Conservation (phyloP, 2,797 vertebrate genomes). For the Lophius americanus region DNA sequence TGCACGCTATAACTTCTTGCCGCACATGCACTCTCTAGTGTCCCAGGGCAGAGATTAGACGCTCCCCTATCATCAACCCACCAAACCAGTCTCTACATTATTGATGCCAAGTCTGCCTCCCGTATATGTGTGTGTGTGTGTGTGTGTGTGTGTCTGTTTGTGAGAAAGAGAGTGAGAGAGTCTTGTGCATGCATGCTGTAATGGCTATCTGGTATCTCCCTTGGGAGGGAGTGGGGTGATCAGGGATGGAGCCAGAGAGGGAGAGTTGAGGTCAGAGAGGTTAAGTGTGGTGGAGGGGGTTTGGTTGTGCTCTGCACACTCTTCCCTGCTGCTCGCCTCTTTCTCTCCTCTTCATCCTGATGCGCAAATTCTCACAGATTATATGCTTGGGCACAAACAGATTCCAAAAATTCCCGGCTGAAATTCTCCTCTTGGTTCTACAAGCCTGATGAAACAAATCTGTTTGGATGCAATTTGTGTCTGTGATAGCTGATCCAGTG, state of each 20-base stretch:
- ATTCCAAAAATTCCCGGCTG: conserved; percentile 42
- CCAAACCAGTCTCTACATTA: conserved; percentile 79
- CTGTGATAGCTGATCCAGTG: conserved; percentile 57
- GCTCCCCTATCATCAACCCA: conserved; percentile 70
- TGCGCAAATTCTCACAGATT: conserved; percentile 28
- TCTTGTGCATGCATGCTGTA: conserved; percentile 67
- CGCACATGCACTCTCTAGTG: conserved; percentile 69
- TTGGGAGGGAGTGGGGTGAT: conserved; percentile 49
- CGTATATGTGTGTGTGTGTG: conserved; percentile 7
- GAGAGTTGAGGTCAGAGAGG: conserved; percentile 79
- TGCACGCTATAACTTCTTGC: conserved; percentile 48
- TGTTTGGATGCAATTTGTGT: conserved; percentile 26
- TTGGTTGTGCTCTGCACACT: conserved; percentile 68
- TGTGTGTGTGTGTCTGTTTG: not conserved
- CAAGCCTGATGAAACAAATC: conserved; percentile 44
- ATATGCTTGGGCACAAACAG: conserved; percentile 1
- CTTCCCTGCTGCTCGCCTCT: conserved; percentile 26
- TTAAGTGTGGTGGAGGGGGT: conserved; percentile 79
- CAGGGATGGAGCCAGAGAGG: conserved; percentile 60
- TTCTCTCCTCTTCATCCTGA: conserved; percentile 33
- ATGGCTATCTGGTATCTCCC: conserved; percentile 85
- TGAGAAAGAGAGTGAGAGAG: conserved; percentile 28
- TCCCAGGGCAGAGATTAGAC: conserved; percentile 83
- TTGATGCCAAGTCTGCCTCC: conserved; percentile 70
- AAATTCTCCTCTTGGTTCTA: conserved; percentile 48